These are phyloP conservation scores for Bombus superbus DNA, from an alignment of 1,140 invertebrate species.

Conservation along the genomic window DNA sequence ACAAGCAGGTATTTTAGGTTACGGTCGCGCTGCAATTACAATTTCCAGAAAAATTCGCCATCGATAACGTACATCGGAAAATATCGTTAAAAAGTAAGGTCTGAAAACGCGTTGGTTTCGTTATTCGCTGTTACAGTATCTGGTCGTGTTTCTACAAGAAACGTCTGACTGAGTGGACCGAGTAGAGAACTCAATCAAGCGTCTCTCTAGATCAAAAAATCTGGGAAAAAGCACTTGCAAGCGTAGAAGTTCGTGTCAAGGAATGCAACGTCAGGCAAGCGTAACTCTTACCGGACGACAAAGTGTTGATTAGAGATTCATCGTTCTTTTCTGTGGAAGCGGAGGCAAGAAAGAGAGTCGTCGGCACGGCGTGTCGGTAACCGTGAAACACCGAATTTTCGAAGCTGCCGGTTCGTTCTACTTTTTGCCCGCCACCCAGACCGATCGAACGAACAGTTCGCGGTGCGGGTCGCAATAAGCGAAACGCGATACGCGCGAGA, in stretches of 20 bases:
- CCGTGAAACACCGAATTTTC: constrained; percentile 16
- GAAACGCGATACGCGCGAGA: constrained; percentile 51
- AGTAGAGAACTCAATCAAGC: constrained; percentile 1
- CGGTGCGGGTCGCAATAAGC: constrained; percentile 2
- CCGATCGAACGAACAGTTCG: neutral
- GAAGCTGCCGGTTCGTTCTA: neutral
- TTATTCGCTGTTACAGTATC: neutral
- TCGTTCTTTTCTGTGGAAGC: neutral
- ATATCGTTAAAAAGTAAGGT: neutral
- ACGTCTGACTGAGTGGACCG: neutral
- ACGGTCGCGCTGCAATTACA: neutral
- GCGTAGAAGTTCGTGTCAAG: neutral
- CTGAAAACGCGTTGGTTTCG: neutral
- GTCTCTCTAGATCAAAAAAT: neutral
- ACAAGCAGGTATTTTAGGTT: no score
- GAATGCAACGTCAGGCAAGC: constrained; percentile 9
- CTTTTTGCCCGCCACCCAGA: neutral
- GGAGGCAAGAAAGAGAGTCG: neutral
- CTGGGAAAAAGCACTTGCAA: no score
- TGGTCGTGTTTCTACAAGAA: neutral
- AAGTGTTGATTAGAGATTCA: constrained; percentile 30
- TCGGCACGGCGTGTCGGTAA: neutral
- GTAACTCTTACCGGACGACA: neutral
- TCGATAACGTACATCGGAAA: no score
- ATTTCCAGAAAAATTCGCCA: neutral